Percentiles rank a stretch among this genome's conserved stretches.
phyloP scores from a whole-genome alignment of 2,888 invertebrate genomes.

The Nyleta sp. region DNA sequence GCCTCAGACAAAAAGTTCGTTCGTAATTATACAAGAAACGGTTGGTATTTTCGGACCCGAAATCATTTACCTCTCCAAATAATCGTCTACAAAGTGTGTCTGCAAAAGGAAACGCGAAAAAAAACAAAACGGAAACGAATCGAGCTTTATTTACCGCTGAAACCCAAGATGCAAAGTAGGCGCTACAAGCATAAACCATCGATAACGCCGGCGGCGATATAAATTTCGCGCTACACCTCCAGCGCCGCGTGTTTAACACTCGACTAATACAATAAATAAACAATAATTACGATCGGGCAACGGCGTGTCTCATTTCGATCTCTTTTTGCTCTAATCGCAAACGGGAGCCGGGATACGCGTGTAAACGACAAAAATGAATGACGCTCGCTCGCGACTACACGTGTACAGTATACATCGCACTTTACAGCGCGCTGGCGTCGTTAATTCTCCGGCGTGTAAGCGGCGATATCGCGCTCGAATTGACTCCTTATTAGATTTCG shows the following conservation, averaged over 20 bases:
- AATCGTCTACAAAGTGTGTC: too few species aligned
- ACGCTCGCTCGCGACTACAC: slow-evolving; percentile 37
- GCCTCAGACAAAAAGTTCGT: too few species aligned
- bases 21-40: too few species aligned
- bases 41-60: too few species aligned
- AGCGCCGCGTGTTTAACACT: slow-evolving; percentile 31
- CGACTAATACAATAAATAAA: slow-evolving; percentile 48
- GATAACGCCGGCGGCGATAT: slow-evolving; percentile 34
- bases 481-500: slow-evolving; percentile 59
- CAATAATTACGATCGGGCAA: slow-evolving; percentile 40
- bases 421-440: slow-evolving; percentile 48
- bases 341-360: slow-evolving; percentile 50
- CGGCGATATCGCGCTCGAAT: slow-evolving; percentile 51
- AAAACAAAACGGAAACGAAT: too few species aligned
- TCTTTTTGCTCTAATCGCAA: slow-evolving; percentile 28
- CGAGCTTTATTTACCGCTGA: slow-evolving; percentile 28
- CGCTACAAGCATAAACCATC: slow-evolving; percentile 27
- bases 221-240: slow-evolving; percentile 29
- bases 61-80: too few species aligned
- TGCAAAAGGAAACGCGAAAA: too few species aligned
- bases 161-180: slow-evolving; percentile 35
- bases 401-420: slow-evolving; percentile 46
- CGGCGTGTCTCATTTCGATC: slow-evolving; percentile 21
- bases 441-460: slow-evolving; percentile 48
- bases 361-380: slow-evolving; percentile 62